Evolutionary conservation across 1,140 invertebrate species (phyloP).

Genomic region (Sminthurinus signatus): DNA sequence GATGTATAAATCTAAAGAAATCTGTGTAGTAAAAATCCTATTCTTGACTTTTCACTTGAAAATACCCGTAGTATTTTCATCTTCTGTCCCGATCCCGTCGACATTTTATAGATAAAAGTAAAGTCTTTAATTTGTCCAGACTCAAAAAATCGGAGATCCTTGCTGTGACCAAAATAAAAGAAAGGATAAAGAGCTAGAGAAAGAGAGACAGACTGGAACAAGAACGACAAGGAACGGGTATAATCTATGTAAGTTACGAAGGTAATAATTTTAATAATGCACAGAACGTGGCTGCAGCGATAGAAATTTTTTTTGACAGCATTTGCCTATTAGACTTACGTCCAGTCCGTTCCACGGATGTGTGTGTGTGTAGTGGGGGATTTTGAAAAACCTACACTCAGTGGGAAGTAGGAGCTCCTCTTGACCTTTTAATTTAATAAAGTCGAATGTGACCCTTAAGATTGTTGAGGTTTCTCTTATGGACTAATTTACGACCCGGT

Average conservation of each 20-base stretch:
- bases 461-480: constrained; percentile 16
- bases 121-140: constrained; percentile 8
- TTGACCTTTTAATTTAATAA: constrained; percentile 41
- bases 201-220: neutral
- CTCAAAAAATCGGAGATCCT: constrained; percentile 7
- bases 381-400: constrained; percentile 37
- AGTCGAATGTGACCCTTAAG: constrained; percentile 29
- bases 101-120: constrained; percentile 9
- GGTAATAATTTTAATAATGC: constrained; percentile 5
- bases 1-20: constrained; percentile 9
- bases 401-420: constrained; percentile 23
- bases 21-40: no score
- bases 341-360: no score
- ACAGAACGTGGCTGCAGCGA: no score
- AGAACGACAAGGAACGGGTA: neutral
- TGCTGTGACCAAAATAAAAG: constrained; percentile 16
- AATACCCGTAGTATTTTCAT: no score
- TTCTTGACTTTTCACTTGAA: constrained; percentile 10
- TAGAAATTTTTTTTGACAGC: constrained; percentile 10
- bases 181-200: no score
- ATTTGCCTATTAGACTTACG: constrained; percentile 19
- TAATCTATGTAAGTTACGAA: constrained; percentile 13
- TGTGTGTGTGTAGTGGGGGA: no score
- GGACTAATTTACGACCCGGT: constrained; percentile 35
- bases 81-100: constrained; percentile 1